phyloP scores from a whole-genome alignment of 2,888 invertebrate genomes.

The Drosophila barbarae region DNA sequence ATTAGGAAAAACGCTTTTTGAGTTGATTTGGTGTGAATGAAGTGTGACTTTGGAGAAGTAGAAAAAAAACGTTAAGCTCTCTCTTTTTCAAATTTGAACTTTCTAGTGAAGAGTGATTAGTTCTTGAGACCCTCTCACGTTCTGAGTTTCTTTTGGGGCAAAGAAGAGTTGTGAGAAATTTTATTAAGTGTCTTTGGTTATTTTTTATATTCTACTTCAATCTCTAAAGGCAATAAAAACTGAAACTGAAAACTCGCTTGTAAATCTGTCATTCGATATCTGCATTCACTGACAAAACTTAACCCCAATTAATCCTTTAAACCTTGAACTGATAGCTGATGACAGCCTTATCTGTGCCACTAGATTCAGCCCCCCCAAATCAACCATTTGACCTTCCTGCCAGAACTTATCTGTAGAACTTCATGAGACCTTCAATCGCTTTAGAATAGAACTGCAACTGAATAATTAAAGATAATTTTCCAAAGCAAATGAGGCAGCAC shows the following conservation, averaged over 20 bases:
- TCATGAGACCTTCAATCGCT: conserved; percentile 15
- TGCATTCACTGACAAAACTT: not conserved
- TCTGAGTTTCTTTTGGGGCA: not conserved
- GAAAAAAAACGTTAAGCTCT: not conserved
- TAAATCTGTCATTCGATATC: no score
- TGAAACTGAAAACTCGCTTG: not conserved
- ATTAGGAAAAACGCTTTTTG: conserved; percentile 16
- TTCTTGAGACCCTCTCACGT: conserved; percentile 3
- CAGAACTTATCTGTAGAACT: conserved; percentile 7
- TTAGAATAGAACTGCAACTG: conserved; percentile 14
- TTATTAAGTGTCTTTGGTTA: not conserved
- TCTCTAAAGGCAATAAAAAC: not conserved
- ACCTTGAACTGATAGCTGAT: conserved; percentile 2
- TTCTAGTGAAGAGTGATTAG: conserved; percentile 13
- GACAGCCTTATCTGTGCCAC: conserved; percentile 17
- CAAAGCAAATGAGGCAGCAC: conserved; percentile 8
- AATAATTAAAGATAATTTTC: conserved; percentile 25
- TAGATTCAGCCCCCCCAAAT: not conserved
- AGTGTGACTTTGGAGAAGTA: not conserved
- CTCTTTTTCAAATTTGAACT: not conserved
- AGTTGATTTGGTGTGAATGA: conserved; percentile 27
- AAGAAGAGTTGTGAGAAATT: not conserved
- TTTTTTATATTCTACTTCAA: not conserved
- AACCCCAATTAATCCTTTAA: conserved; percentile 21
- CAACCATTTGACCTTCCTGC: conserved; percentile 9